Evolutionary conservation across 2,113 vertebrate species (phyloP).

Genomic region (Illadopsis cleaveri): DNA sequence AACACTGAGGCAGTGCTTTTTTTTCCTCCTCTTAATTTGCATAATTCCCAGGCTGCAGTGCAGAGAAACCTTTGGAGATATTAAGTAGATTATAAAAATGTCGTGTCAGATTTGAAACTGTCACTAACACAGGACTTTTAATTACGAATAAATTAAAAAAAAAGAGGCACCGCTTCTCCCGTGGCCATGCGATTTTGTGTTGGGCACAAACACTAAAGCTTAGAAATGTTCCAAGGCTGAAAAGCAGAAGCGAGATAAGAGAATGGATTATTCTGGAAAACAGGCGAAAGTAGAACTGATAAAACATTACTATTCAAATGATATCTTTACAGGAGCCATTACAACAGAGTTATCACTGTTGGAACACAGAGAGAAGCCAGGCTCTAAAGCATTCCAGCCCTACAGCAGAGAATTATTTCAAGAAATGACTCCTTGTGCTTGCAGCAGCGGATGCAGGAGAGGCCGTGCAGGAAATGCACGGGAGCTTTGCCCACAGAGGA

Average conservation of each 20-base stretch:
- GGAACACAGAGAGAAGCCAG: neutral
- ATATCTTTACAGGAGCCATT: slow-evolving; percentile 63
- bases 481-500: neutral
- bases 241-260: slow-evolving; percentile 19
- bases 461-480: neutral
- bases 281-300: neutral
- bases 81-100: slow-evolving; percentile 67
- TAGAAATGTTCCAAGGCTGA: neutral
- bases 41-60: slow-evolving; percentile 59
- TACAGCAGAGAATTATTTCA: neutral
- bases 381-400: neutral
- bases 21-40: neutral
- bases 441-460: neutral
- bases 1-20: neutral
- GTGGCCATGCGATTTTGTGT: neutral
- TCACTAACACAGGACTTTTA: slow-evolving; percentile 58
- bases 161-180: neutral
- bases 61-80: slow-evolving; percentile 53
- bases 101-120: slow-evolving; percentile 65
- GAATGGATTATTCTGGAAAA: slow-evolving; percentile 58
- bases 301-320: slow-evolving; percentile 38
- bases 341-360: slow-evolving; percentile 25
- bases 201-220: slow-evolving; percentile 19
- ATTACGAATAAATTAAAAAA: slow-evolving; percentile 59
- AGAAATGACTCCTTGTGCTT: neutral